phyloP scores from a whole-genome alignment of 64 coral and sea anemone genomes.

The Exaiptasia diaphana region DNA sequence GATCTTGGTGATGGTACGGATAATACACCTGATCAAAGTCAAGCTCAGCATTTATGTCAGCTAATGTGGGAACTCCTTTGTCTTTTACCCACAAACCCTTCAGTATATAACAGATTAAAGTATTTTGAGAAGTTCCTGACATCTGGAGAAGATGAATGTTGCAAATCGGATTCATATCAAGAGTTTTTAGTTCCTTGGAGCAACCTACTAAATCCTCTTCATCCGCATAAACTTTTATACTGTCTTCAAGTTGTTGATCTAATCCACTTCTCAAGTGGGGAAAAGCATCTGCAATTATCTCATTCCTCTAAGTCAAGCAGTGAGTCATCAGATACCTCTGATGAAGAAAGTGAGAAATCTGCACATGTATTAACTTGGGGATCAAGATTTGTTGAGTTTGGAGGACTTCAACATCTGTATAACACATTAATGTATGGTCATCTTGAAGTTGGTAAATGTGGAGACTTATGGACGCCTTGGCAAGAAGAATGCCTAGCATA shows the following conservation, averaged over 20 bases:
- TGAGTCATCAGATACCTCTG: slow-evolving; percentile 76
- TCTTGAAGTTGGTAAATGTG: slow-evolving; percentile 39
- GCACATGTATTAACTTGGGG: slow-evolving; percentile 40
- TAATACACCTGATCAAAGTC: background rate
- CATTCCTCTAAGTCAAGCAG: slow-evolving; percentile 71
- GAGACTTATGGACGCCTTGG: slow-evolving; percentile 77
- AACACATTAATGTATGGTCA: slow-evolving; percentile 70
- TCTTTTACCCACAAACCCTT: slow-evolving; percentile 80
- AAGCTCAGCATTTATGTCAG: slow-evolving; percentile 63
- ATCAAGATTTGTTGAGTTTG: slow-evolving; percentile 74
- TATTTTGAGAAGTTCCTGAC: slow-evolving; percentile 54
- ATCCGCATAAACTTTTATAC: slow-evolving; percentile 81
- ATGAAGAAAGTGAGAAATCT: slow-evolving; percentile 53
- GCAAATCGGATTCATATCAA: background rate
- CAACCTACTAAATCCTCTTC: slow-evolving; percentile 60
- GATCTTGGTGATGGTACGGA: background rate
- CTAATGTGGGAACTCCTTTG: slow-evolving; percentile 84
- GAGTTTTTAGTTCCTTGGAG: slow-evolving; percentile 45
- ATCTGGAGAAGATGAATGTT: background rate
- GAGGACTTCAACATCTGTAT: slow-evolving; percentile 73
- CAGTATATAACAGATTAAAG: slow-evolving; percentile 71
- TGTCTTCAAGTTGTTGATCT: slow-evolving; percentile 86
- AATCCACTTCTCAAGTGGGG: slow-evolving; percentile 61
- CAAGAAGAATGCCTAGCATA: slow-evolving; percentile 90
- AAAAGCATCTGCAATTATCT: slow-evolving; percentile 41